phyloP scores from a whole-genome alignment of 2,888 invertebrate species.

The Drosophila nigricruria region DNA sequence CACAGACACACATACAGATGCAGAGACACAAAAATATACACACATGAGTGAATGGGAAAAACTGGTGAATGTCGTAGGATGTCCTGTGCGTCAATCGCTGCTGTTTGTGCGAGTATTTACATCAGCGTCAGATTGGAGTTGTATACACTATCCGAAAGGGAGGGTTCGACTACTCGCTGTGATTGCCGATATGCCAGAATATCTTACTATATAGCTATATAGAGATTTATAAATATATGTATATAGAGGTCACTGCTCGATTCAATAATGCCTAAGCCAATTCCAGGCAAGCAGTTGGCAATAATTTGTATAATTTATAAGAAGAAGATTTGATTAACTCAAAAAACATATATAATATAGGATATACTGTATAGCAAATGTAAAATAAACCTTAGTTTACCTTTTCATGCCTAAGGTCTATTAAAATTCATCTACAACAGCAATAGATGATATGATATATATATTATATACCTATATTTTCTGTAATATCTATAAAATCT shows the following conservation, averaged over 20 bases:
- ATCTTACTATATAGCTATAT: neutral
- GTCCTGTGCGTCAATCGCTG: conserved; percentile 13
- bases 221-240: neutral
- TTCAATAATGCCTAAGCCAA: neutral
- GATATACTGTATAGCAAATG: too few relatives aligned
- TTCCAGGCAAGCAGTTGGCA: neutral
- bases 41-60: conserved; percentile 18
- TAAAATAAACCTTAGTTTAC: too few relatives aligned
- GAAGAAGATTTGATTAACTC: too few relatives aligned
- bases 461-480: too few relatives aligned
- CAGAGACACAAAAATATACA: conserved; percentile 3
- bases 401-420: too few relatives aligned
- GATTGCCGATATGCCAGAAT: neutral
- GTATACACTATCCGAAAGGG: neutral
- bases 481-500: too few relatives aligned
- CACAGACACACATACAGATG: neutral
- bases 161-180: neutral
- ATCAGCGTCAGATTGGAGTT: conserved; percentile 10
- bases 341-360: too few relatives aligned
- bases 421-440: too few relatives aligned
- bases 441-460: too few relatives aligned
- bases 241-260: neutral
- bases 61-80: neutral
- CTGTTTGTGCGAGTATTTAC: conserved; percentile 1
- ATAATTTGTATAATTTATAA: too few relatives aligned